Evolutionary conservation across 2,113 vertebrate species (phyloP).

Genomic region (Sula dactylatra): DNA sequence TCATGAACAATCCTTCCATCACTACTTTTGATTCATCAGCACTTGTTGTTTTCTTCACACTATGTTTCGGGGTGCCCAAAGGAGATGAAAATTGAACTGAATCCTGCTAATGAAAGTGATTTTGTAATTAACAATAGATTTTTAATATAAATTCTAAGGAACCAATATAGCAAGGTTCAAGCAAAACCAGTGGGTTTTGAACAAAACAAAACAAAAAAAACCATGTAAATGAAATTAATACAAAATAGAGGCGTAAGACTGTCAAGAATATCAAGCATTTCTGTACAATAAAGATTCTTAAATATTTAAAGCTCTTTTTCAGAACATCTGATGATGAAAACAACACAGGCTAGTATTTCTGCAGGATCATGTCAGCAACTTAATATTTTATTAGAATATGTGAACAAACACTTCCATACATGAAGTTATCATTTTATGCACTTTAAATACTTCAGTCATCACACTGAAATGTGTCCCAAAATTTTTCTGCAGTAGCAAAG

Average conservation of each 20-base stretch:
- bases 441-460: background rate
- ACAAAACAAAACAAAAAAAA: background rate
- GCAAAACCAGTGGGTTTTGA: background rate
- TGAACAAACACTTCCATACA: background rate
- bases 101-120: slow-evolving; percentile 73
- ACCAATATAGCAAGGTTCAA: background rate
- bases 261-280: background rate
- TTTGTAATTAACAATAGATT: background rate
- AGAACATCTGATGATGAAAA: background rate
- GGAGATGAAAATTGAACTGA: slow-evolving; percentile 74
- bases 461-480: background rate
- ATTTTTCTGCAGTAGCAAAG: background rate
- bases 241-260: background rate
- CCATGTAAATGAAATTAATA: background rate
- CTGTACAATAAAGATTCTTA: background rate
- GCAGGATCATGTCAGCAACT: background rate
- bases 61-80: slow-evolving; percentile 64
- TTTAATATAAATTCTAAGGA: background rate
- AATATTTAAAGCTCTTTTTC: background rate
- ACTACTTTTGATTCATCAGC: slow-evolving; percentile 48
- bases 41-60: slow-evolving; percentile 29
- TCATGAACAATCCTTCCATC: slow-evolving; percentile 61
- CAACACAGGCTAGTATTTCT: background rate
- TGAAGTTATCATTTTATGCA: background rate
- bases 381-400: background rate